phyloP scores from a whole-genome alignment of 2,113 vertebrate species.

The Stigmatopora argus region DNA sequence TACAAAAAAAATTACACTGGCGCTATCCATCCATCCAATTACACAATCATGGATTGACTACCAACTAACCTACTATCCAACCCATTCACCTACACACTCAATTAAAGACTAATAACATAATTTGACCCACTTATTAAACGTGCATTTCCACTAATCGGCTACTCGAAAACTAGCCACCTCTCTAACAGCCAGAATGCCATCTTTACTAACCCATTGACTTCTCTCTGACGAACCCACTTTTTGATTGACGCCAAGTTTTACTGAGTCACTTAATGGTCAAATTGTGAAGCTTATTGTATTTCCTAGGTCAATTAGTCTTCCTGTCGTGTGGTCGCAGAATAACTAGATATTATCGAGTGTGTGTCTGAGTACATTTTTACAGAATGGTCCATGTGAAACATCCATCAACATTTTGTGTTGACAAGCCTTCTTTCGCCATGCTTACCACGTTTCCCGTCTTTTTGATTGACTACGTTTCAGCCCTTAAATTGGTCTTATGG shows the following conservation, averaged over 20 bases:
- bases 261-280: not conserved
- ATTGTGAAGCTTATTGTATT: not conserved
- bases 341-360: conserved; percentile 41
- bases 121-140: too few relatives aligned
- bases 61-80: too few relatives aligned
- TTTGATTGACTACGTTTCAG: conserved; percentile 55
- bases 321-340: conserved; percentile 28
- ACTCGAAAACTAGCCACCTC: too few relatives aligned
- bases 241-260: not conserved
- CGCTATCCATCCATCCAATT: too few relatives aligned
- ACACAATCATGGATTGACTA: too few relatives aligned
- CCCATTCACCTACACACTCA: too few relatives aligned
- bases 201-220: not conserved
- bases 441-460: conserved; percentile 34
- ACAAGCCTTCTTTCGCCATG: conserved; percentile 40
- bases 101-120: too few relatives aligned
- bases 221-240: not conserved
- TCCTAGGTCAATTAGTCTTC: not conserved
- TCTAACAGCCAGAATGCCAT: too few relatives aligned
- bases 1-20: too few relatives aligned
- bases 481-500: conserved; percentile 45
- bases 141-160: too few relatives aligned
- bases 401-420: conserved; percentile 26
- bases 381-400: conserved; percentile 6
- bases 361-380: conserved; percentile 11